Conservation (phyloP, 2,888 invertebrate genomes). For the Leptarthrus brevirostris region DNA sequence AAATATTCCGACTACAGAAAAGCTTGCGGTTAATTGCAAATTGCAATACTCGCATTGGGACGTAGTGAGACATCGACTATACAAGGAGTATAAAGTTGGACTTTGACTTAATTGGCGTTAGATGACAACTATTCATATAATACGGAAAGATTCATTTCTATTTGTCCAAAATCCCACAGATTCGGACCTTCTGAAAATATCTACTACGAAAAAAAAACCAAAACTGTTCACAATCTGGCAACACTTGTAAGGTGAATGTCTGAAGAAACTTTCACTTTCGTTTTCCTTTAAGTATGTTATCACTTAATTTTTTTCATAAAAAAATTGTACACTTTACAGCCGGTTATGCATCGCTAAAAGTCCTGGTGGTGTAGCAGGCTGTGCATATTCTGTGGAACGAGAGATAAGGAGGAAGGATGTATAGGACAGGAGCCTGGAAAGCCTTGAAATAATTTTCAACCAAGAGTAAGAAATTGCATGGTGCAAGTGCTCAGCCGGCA, state of each 20-base stretch:
- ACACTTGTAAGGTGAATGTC: constrained; percentile 33
- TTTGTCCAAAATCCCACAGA: too few species aligned
- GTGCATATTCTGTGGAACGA: neutral
- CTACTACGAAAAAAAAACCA: constrained; percentile 8
- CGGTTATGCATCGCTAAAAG: constrained; percentile 36
- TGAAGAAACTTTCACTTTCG: constrained; percentile 27
- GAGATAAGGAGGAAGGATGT: constrained; percentile 1
- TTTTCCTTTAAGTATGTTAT: constrained; percentile 24
- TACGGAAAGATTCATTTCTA: too few species aligned
- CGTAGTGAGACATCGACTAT: too few species aligned
- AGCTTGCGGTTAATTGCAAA: too few species aligned
- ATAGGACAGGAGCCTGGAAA: neutral
- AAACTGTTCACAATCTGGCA: constrained; percentile 3
- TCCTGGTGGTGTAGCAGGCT: neutral
- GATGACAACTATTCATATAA: too few species aligned
- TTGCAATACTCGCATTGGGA: too few species aligned
- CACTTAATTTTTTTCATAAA: constrained; percentile 44
- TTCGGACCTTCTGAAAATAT: too few species aligned
- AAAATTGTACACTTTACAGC: constrained; percentile 42
- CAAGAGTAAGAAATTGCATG: constrained; percentile 25
- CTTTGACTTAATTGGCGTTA: too few species aligned
- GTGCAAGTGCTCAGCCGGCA: constrained; percentile 31
- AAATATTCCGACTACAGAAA: too few species aligned
- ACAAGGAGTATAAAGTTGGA: too few species aligned
- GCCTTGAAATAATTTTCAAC: constrained; percentile 34